phyloP scores from a whole-genome alignment of 2,888 invertebrate genomes.

The Germaria angustata region DNA sequence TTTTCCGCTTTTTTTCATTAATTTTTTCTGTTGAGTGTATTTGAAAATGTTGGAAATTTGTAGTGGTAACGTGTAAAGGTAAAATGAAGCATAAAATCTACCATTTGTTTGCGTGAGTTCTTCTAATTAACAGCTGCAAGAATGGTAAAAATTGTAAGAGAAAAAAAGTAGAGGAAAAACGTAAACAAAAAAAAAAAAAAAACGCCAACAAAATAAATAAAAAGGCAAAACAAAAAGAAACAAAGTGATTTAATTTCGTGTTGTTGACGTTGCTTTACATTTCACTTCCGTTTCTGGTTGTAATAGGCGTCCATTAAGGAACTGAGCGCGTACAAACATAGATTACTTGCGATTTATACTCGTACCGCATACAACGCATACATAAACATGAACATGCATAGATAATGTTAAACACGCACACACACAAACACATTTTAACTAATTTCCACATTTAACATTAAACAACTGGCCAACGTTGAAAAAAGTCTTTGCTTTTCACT shows the following conservation, averaged over 20 bases:
- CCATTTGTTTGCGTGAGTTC: conserved; percentile 66
- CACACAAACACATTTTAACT: not conserved
- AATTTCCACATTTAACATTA: conserved; percentile 59
- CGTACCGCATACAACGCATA: not conserved
- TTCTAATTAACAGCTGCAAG: conserved; percentile 65
- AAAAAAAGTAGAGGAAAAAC: no score
- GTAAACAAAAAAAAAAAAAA: conserved; percentile 18
- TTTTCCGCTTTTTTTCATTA: not conserved
- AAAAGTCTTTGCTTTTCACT: conserved; percentile 48
- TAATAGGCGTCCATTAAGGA: conserved; percentile 66
- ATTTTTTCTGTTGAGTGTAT: conserved; percentile 38
- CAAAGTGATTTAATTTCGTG: conserved; percentile 66
- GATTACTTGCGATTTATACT: conserved; percentile 50
- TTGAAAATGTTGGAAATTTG: conserved; percentile 31
- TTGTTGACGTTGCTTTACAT: conserved; percentile 67
- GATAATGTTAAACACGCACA: conserved; percentile 12
- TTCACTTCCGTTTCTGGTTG: conserved; percentile 67
- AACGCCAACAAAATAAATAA: conserved; percentile 20
- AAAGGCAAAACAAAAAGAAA: conserved; percentile 18
- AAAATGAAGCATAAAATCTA: conserved; percentile 65
- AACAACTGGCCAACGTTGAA: conserved; percentile 56
- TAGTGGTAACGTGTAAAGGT: conserved; percentile 61
- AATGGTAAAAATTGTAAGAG: conserved; percentile 52
- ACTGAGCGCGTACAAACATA: conserved; percentile 64
- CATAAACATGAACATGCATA: not conserved